Evolutionary conservation across 2,113 vertebrate species (phyloP), one percentile per base, ranked within the genome.

Genomic region (Mola mola): DNA sequence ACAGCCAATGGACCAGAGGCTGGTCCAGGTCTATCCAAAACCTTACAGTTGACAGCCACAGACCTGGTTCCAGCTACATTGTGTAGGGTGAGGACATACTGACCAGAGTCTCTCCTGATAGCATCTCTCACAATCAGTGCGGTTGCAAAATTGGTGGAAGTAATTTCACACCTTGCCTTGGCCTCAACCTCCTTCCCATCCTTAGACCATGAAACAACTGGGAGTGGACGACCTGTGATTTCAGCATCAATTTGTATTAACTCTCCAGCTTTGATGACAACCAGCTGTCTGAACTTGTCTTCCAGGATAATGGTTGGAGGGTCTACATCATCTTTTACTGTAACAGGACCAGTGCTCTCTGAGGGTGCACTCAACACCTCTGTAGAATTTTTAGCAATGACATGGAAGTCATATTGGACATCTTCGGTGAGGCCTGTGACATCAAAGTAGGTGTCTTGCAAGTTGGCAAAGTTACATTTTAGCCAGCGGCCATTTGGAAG

Each of bases 401-500:
- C 91, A 58, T 53, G 95, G 93, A 99, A 99, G 71, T 99, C 97
- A 50, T 99, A 99, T 70, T 94, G 89, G 38, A 95, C 92, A 85
- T 98, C 97, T 91, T 99, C 97, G 77, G 91, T 96, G 50, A 98
- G 95, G 64, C 96, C 95, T 55, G 95, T 95, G 44, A 98, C 92
- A 51, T 98, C 96, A 38, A 94, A 98, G 82, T 91, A 98, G 15
- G 94, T 98, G 80, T 98, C 97, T 80, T 94, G 96, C 24, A 99
- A 68, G 44, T 96, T 99, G 24, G 94, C 94, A 66, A 95, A 99
- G 84, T 98, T 99, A 79, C 95, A 98, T 70, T 99, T 99, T 58
- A 98, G 87, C 97, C 97, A 99, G 46, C 96, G 94, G n/a, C 96
- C 96, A 36, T 94, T 94, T 56, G 96, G 97, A 28, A 98, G 71